These are phyloP conservation scores for Lagocephalus sceleratus DNA, from an alignment of 2,797 vertebrate genomes.

Conservation along the genomic window DNA sequence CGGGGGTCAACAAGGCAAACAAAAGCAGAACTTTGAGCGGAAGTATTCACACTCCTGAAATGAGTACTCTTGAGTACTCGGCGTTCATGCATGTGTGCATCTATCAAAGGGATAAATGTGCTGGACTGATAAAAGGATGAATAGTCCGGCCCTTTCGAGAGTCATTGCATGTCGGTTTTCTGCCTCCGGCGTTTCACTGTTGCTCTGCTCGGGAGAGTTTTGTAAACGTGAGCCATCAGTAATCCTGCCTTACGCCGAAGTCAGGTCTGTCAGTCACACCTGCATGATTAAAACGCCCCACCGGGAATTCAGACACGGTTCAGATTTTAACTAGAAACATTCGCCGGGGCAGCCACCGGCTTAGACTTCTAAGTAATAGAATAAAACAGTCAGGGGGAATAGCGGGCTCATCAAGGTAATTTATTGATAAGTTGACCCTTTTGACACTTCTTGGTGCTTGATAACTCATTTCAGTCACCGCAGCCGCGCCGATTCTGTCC, in stretches of 20 bases:
- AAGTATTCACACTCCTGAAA: no score
- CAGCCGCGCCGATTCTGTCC: no score
- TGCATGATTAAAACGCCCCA: slow-evolving; percentile 18
- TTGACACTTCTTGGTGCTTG: no score
- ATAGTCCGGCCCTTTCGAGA: slow-evolving; percentile 19
- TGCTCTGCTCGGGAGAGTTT: slow-evolving; percentile 27
- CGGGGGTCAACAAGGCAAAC: no score
- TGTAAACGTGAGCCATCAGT: slow-evolving; percentile 45
- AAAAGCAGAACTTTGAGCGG: no score
- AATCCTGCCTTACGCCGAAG: slow-evolving; percentile 31
- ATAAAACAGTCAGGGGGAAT: no score
- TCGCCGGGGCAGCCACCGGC: neutral
- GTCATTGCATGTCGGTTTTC: slow-evolving; percentile 45
- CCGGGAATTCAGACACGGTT: slow-evolving; percentile 18
- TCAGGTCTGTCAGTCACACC: slow-evolving; percentile 25
- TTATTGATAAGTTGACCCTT: no score
- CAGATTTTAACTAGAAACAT: slow-evolving; percentile 8
- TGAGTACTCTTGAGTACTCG: slow-evolving; percentile 28
- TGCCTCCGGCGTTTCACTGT: slow-evolving; percentile 34
- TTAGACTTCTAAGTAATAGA: no score
- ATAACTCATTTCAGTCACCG: no score
- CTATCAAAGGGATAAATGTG: slow-evolving; percentile 43
- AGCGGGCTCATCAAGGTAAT: no score
- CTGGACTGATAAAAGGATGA: slow-evolving; percentile 41
- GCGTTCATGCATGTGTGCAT: slow-evolving; percentile 39